Evolutionary conservation across 2,113 vertebrate species (phyloP), one percentile per base, ranked within the genome.

Genomic region (Brachyhypopomus gauderio): DNA sequence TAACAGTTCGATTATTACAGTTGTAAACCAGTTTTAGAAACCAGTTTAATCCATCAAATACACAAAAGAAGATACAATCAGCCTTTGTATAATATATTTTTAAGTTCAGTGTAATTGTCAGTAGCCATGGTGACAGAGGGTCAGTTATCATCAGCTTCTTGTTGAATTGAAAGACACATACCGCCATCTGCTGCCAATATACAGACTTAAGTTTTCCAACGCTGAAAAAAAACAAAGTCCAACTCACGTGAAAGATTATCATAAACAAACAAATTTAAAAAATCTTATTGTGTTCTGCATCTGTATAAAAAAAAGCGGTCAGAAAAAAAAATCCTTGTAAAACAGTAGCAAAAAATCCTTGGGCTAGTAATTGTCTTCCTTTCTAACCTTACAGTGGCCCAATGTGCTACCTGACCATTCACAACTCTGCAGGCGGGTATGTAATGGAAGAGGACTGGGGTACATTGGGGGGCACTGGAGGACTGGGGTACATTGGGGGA

Each of bases 111-210:
- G 62, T 64, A 30, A 27, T 30, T 16, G 62, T 20, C 38, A 23
- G 17, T 12, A 25, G 1, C 3, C 16, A 4, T 52, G 12, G 45
- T 52, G 19, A 70, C 19, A 41, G 27, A 6, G 7, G 34, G 19
- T 16, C 7, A 4, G 4, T 30, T 0, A 6, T 3, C 12, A 12
- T 25, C 16, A 67, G 6, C 9, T 7, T 22, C 59, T 22, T 23
- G 66, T 78, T 2, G 0, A 69, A 56, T 22, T 56, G 2, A 36
- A 38, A 27, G 19, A 59, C 7, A 41, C 22, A 71, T 60, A 79
- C 77, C 69, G 77, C 77, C 77, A 79, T 45, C 77, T 79, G 41
- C n/a, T 79, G 77, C 55, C 20, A 30, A 48, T 3, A 25, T 5
- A 4, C 0, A 27, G 2, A n/a, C n/a, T n/a, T n/a, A n/a, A 41